Percentiles rank a stretch among this genome's conserved stretches.
Conservation (phyloP, 2,113 vertebrate species). For the Crotalus helleri region DNA sequence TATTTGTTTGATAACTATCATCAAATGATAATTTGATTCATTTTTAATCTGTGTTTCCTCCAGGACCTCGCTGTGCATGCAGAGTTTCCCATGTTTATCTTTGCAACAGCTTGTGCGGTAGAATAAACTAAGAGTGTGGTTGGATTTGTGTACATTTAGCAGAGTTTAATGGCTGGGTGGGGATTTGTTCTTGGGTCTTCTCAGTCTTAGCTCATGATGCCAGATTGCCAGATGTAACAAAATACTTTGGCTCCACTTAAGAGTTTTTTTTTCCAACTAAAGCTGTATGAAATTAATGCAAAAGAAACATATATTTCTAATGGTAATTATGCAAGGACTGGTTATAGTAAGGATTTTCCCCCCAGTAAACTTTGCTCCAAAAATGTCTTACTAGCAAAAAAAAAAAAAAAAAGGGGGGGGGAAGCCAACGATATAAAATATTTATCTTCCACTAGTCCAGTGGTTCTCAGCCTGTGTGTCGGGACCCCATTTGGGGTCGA, state of each 20-base stretch:
- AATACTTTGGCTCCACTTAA: background rate
- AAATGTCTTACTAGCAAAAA: background rate
- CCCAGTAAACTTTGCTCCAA: background rate
- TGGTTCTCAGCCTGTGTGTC: too few species aligned
- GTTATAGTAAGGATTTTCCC: background rate
- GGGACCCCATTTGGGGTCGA: too few species aligned
- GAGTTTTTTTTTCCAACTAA: background rate
- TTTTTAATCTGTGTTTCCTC: background rate
- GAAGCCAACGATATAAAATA: background rate
- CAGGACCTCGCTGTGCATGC: background rate
- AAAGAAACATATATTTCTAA: background rate
- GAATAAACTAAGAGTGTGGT: background rate
- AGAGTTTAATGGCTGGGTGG: background rate
- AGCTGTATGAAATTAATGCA: background rate
- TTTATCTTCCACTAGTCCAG: background rate
- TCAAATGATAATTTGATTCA: background rate
- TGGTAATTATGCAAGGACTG: background rate
- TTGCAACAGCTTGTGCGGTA: background rate
- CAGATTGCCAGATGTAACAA: background rate
- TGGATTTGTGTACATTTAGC: background rate
- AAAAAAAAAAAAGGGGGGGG: background rate
- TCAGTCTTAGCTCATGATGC: background rate
- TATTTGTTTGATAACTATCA: background rate
- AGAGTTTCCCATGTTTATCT: background rate
- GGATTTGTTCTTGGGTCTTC: background rate